Evolutionary conservation across 2,888 invertebrate genomes (phyloP), one percentile per base, ranked within the genome.

Genomic region (Tinea semifulvella): DNA sequence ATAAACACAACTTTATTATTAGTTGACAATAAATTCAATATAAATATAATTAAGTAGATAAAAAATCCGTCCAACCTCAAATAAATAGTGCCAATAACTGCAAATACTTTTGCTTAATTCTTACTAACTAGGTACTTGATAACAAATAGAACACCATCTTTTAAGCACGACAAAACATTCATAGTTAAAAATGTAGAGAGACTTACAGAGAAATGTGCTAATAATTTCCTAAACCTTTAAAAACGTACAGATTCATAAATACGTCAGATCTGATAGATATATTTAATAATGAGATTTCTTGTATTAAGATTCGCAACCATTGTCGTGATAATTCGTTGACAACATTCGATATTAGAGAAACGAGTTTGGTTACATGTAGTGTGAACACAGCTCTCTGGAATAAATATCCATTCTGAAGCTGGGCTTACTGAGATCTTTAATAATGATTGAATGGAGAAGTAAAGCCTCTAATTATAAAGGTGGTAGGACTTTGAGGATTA

Each of bases 121-220:
- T 81, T 82, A 82, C 63, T 64, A 73, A 57, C 81, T 81, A 81
- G 68, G 68, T 80, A 80, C 79, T 80, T 80, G 68, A 77, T 81
- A 82, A 82, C 80, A 81, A 82, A 81, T 79, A 81, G 82, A 81
- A 82, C 82, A 82, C 82, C 82, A 76, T 76, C 75, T 63, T 51
- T 79, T 79, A 82, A 82, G 81, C 82, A 82, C 81, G 82, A 82
- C 77, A 81, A 82, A 82, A 82, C 81, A 82, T 82, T 76, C 68
- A 82, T 81, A 82, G 80, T 76, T 80, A 77, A 82, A 80, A 80
- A 74, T 79, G 79, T 81, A 82, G 81, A 81, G 81, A 81, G 80
- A 81, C 80, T 75, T 77, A 79, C 66, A 79, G 77, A 81, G 80
- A 81, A 82, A 82, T 76, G 81, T 82, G 81, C 82, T 82, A 81